Base-by-base conservation (phyloP, 2,113 vertebrate species). In the Tautogolabrus adspersus region DNA sequence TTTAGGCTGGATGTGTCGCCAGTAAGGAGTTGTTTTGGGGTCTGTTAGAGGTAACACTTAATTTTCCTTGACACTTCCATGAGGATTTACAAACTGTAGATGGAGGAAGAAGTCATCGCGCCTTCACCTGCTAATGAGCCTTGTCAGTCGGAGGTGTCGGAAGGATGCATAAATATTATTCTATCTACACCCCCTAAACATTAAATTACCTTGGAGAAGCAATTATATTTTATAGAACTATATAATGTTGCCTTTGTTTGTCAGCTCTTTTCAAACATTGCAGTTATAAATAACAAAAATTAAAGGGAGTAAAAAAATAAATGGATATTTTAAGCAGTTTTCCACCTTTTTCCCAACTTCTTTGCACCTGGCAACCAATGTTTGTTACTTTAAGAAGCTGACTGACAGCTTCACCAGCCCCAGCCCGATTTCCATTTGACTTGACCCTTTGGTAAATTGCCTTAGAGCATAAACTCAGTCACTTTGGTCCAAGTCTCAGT, bases 1-100 rank as follows among this genome's bases (percentile, higher is more conserved):
- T 86, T 74, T 38, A 63, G 37, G 42, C 42, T 56, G 72, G 74
- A 75, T 60, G 68, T 82, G 79, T 82, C 55, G 72, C 61, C 75
- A 83, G 42, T 68, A 54, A 40, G 51, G 56, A 73, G 84, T 79
- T 51, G 66, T 78, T 87, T 70, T 60, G 72, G 76, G 70, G 56
- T 81, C 63, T 70, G 66, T 70, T 30, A 0, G 64, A 70, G 57
- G 65, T 21, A 61, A 66, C 34, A 57, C 59, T 77, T 58, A 62
- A 26, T 73, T 78, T 83, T 72, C 40, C 54, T 75, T 18, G 1
- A 80, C 72, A 76, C 77, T 42, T 81, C 42, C 37, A 40, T 7
- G 46, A 64, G 23, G 40, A 59, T 26, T 22, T 55, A 61, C 42
- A 23, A 12, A 67, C 47, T 19, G 66, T 49, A 51, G 47, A 49